Conservation (phyloP, 2,113 vertebrate genomes). For the Zeus faber region DNA sequence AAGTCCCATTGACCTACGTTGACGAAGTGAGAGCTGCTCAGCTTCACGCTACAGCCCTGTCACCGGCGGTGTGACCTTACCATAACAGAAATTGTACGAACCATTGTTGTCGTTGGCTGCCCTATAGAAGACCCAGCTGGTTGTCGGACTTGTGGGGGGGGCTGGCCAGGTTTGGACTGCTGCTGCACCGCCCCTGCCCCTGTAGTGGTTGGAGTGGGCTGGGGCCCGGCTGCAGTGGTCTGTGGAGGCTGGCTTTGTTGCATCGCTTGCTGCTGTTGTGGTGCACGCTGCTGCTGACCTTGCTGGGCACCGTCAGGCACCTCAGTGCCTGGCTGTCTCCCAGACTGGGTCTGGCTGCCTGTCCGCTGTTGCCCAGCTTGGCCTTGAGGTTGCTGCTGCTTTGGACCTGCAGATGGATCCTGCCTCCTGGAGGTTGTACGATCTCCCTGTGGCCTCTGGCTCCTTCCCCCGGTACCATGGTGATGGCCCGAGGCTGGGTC, state of each 20-base stretch:
- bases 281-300: slow-evolving; percentile 48
- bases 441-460: slow-evolving; percentile 75
- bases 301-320: slow-evolving; percentile 52
- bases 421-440: slow-evolving; percentile 69
- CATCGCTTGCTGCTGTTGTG: slow-evolving; percentile 30
- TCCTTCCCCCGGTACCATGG: slow-evolving; percentile 78
- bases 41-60: too few relatives aligned
- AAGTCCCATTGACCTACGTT: too few relatives aligned
- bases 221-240: slow-evolving; percentile 29
- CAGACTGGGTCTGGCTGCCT: slow-evolving; percentile 51
- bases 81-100: too few relatives aligned
- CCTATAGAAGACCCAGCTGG: slow-evolving; percentile 54
- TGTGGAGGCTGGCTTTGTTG: slow-evolving; percentile 50
- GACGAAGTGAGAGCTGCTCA: too few relatives aligned
- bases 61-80: too few relatives aligned
- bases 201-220: slow-evolving; percentile 39
- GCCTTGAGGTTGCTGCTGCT: slow-evolving; percentile 67
- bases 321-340: slow-evolving; percentile 59
- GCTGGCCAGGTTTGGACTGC: slow-evolving; percentile 62
- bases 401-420: slow-evolving; percentile 65
- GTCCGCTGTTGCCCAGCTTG: slow-evolving; percentile 59
- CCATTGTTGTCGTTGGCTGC: slow-evolving; percentile 67
- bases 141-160: slow-evolving; percentile 60
- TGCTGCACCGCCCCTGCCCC: slow-evolving; percentile 51
- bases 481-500: slow-evolving; percentile 77